Percentiles rank a stretch among this genome's conserved stretches.
phyloP scores from a whole-genome alignment of 2,113 vertebrate species.

The Syrmaticus mikado region DNA sequence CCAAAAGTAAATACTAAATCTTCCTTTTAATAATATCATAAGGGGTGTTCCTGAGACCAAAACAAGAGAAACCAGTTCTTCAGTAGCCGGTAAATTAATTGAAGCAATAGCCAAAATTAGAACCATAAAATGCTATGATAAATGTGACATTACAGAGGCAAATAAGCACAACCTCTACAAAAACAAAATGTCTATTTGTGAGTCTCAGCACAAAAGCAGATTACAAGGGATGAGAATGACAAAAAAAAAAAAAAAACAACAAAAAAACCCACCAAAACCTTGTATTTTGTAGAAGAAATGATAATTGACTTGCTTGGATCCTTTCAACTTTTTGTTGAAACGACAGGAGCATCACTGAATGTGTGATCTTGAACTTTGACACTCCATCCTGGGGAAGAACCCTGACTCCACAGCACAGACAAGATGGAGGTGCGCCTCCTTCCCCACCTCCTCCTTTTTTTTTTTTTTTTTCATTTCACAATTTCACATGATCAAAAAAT shows the following conservation, averaged over 20 bases:
- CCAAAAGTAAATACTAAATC: background rate
- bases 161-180: background rate
- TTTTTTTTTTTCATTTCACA: background rate
- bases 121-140: background rate
- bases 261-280: too few relatives aligned
- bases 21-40: background rate
- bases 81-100: background rate
- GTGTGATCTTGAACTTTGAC: background rate
- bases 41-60: background rate
- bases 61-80: slow-evolving; percentile 26
- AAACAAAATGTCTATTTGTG: background rate
- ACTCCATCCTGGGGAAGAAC: background rate
- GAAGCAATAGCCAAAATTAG: background rate
- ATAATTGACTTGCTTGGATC: background rate
- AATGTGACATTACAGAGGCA: background rate
- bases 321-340: background rate
- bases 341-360: background rate
- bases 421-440: background rate
- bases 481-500: background rate
- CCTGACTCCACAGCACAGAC: rapidly evolving
- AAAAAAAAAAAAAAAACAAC: background rate
- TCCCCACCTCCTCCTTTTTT: background rate
- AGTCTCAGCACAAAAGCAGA: background rate
- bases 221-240: background rate
- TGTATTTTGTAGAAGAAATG: background rate